Conservation (phyloP, 2,888 invertebrate genomes). For the Tenthredo mesomela region DNA sequence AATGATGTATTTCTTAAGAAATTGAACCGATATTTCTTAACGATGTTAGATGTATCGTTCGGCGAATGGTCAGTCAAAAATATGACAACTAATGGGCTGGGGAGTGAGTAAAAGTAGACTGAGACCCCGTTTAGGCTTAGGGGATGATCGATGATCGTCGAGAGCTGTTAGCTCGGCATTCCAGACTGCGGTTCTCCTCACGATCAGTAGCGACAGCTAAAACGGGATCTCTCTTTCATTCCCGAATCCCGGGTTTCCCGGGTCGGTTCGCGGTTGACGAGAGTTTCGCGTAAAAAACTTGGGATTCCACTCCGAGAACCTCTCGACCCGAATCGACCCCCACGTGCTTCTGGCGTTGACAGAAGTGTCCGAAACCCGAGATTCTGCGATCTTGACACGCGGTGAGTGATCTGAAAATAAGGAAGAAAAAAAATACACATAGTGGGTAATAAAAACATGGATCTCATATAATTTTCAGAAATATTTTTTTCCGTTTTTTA, state of each 20-base stretch:
- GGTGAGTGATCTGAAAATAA: neutral
- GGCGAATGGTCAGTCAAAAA: slow-evolving; percentile 56
- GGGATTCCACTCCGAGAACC: slow-evolving; percentile 36
- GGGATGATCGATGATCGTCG: slow-evolving; percentile 61
- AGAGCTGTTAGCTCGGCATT: neutral
- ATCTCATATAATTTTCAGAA: neutral
- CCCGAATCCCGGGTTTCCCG: neutral
- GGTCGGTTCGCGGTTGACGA: slow-evolving; percentile 29
- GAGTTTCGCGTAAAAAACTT: slow-evolving; percentile 35
- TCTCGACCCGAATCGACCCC: slow-evolving; percentile 22
- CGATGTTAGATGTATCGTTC: slow-evolving; percentile 62
- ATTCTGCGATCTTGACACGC: slow-evolving; percentile 6
- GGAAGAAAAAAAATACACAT: neutral
- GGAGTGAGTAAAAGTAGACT: slow-evolving; percentile 55
- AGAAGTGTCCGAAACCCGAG: slow-evolving; percentile 25
- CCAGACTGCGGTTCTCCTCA: slow-evolving; percentile 12
- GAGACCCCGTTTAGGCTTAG: slow-evolving; percentile 56
- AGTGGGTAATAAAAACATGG: neutral
- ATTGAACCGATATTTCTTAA: slow-evolving; percentile 69
- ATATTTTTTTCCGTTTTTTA: neutral
- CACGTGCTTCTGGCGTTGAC: slow-evolving; percentile 40
- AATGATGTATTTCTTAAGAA: slow-evolving; percentile 49
- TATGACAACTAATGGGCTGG: slow-evolving; percentile 18
- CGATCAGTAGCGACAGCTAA: neutral
- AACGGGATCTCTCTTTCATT: neutral